These are phyloP conservation scores for Deroplatys truncata DNA, from an alignment of 2,888 invertebrate species.

Conservation along the genomic window DNA sequence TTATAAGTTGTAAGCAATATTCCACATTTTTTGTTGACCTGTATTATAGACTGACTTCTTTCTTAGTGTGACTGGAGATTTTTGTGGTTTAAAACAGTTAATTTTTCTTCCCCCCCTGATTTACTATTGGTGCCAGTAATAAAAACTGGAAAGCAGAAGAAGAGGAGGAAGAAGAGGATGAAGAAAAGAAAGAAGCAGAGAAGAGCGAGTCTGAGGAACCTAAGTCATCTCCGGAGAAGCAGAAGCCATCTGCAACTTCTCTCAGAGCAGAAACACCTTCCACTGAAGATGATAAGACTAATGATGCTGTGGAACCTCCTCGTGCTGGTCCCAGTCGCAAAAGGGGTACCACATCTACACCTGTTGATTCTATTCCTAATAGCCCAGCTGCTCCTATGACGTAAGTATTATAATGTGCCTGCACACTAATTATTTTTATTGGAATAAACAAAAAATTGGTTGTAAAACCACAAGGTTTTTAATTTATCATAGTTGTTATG, in stretches of 20 bases:
- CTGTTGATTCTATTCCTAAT: slow-evolving; percentile 59
- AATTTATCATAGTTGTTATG: too few relatives aligned
- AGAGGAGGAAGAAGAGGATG: background rate
- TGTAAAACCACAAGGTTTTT: too few relatives aligned
- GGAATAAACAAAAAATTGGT: too few relatives aligned
- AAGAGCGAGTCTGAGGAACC: background rate
- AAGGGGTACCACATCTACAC: slow-evolving; percentile 19
- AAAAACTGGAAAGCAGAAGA: slow-evolving; percentile 4
- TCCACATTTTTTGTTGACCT: too few relatives aligned
- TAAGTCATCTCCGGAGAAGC: background rate
- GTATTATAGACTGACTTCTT: too few relatives aligned
- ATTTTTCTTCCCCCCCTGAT: background rate
- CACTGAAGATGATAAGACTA: slow-evolving; percentile 28
- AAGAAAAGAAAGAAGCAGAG: background rate
- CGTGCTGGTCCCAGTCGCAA: slow-evolving; percentile 1
- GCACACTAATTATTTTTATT: background rate
- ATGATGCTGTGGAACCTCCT: slow-evolving; percentile 24
- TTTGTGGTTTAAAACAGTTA: too few relatives aligned
- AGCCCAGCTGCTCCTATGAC: slow-evolving; percentile 41
- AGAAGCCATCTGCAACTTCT: background rate
- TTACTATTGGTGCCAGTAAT: background rate
- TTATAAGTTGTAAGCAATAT: too few relatives aligned
- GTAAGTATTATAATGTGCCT: background rate
- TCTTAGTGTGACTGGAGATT: too few relatives aligned
- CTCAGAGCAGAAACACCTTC: slow-evolving; percentile 19